Conservation (phyloP, 2,797 vertebrate species). For the Momotus momota region DNA sequence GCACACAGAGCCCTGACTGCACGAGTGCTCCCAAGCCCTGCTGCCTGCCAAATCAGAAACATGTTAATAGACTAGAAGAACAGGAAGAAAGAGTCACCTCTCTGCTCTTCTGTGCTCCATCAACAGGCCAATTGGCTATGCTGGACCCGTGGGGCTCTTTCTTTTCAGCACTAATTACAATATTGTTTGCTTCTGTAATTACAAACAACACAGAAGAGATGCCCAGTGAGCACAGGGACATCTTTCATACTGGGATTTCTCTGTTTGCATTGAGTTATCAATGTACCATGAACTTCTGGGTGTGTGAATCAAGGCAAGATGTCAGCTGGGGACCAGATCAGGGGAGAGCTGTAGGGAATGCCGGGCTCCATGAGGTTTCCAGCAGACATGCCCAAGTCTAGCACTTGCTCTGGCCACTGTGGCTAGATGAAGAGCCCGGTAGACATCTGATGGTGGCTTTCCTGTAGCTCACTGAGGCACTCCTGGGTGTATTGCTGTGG, state of each 20-base stretch:
- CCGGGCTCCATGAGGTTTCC: rapidly evolving
- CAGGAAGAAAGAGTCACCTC: not conserved
- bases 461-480: not conserved
- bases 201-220: not conserved
- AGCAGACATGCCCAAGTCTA: not conserved
- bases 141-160: not conserved
- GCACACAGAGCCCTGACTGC: not conserved
- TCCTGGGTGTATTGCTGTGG: not conserved
- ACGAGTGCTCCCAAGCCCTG: not conserved
- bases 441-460: not conserved
- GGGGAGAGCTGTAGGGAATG: not conserved
- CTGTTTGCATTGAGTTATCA: conserved; percentile 9
- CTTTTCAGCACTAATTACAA: not conserved
- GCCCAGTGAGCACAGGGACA: not conserved
- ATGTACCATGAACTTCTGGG: conserved; percentile 11
- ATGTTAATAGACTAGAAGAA: not conserved
- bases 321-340: not conserved
- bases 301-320: rapidly evolving
- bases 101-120: not conserved
- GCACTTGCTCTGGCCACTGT: not conserved
- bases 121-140: not conserved
- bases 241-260: not conserved
- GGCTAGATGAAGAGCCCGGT: not conserved
- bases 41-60: conserved; percentile 11
- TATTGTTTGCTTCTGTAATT: not conserved